Base-by-base conservation (phyloP, 2,888 invertebrate species). In the Diplolepis rosae region DNA sequence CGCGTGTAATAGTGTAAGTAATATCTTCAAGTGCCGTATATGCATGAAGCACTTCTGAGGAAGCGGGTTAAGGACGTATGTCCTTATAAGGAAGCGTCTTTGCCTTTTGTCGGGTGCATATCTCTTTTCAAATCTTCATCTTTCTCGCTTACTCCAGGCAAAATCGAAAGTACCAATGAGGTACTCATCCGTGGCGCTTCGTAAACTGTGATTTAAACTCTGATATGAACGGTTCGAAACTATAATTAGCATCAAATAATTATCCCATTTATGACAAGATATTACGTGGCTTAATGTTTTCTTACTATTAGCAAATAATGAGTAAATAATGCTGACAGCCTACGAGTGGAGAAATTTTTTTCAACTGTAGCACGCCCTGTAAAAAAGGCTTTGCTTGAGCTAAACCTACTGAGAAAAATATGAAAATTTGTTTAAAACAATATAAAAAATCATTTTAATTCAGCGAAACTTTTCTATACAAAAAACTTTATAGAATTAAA, bases 61-160 rank as follows among this genome's bases (percentile, higher is more conserved):
- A 88, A 88, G 84, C 87, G 84, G 88, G 88, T 88, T 88, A 88
- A 88, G 88, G 88, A 88, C 88, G 82, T 80, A 82, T 79, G 76
- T 84, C 87, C 86, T 86, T 87, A 86, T 87, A 88, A 88, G 88
- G 87, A 86, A 79, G 77, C 82, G 79, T 84, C 84, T 87, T 85
- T 84, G 82, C 77, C 80, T 81, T 80, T 79, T 79, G 74, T 76
- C 73, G 45, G 56, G 70, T 71, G 70, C 69, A 45, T 45, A 51
- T 68, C 68, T 67, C 50, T 35, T 73, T 66, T 66, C 66, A 45
- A 74, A 67, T 66, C 68, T 70, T 72, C 71, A 51, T 39, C 72
- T 74, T 76, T 75, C 76, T 71, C 73, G 69, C 73, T 72, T 30
- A 70, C 74, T 72, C 68, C 67, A 74, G 75, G 65, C 75, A 72